Base-by-base conservation (phyloP, 2,797 vertebrate genomes). In the Hirundo rustica region DNA sequence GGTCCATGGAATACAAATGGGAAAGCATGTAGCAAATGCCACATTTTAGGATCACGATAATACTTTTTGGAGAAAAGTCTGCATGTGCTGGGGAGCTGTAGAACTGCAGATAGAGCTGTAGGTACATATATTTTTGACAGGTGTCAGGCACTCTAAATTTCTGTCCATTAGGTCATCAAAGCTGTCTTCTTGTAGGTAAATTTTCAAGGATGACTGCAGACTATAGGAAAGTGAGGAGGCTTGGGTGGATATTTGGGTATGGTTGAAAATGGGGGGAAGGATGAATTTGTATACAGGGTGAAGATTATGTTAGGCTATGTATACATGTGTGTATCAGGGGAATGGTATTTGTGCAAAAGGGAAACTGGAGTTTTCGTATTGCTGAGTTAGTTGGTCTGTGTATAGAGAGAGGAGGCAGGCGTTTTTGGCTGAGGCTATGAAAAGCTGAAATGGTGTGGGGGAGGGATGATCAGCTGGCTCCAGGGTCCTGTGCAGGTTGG, bases 281-380 rank as follows among this genome's bases (percentile, higher is more conserved):
- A 54, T 88, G 47, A 40, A 25, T 91, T 87, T 47, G 20, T 48
- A 50, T 77, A 7, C 14, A 32, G 53, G 38, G 34, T 58, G 62
- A 89, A 91, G 72, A 80, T 85, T 44, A 19, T 54, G 13, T 77
- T 89, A 58, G 62, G 58, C 51, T 84, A 7, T 88, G 70, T 58
- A 72, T 84, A 51, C 54, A 15, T 13, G 34, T 62, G 34, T 84
- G 32, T 88, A 90, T 92, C 58, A 74, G 85, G 91, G 76, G 82
- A 94, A 79, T 84, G 89, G 82, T 85, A 90, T 95, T 94, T 86
- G 82, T 88, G 89, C 70, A 86, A 94, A 93, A 95, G 89, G 83
- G 88, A 96, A 26, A 81, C 79, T 89, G 62, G 79, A 93, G 80
- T 84, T 91, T 95, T 93, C 17, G 0, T 95, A 44, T n/a, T 96